Evolutionary conservation across 2,888 invertebrate genomes (phyloP), one percentile per base, ranked within the genome.

Genomic region (Masnerella sp.): DNA sequence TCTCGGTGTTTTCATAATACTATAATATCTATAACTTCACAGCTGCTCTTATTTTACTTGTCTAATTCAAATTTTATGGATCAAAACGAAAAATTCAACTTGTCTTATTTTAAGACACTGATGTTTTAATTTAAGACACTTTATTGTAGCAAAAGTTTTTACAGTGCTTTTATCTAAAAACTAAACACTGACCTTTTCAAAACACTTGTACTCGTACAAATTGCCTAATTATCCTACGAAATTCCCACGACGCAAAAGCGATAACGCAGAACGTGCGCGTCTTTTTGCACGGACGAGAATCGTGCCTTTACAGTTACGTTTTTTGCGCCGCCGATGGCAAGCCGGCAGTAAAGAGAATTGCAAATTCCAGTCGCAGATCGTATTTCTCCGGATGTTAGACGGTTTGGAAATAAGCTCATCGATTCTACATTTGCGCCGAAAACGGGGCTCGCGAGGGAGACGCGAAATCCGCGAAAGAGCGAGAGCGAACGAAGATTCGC

Each of bases 401-500:
- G 61, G 62, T 68, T 68, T 62, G 67, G 65, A 73, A 68, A 68
- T 68, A 56, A 73, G 45, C 73, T 68, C 68, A 69, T 74, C 59
- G 74, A 64, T 69, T 69, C 59, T 47, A 45, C 73, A 68, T 73
- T 73, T 67, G n/a, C n/a, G n/a, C n/a, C n/a, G n/a, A n/a, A n/a
- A n/a, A n/a, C n/a, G n/a, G n/a, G 72, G 42, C n/a, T 22, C 25
- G 58, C 11, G 58, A 12, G 18, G 17, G 36, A 28, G 20, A 42
- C 36, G 47, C 54, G 30, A 61, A 62, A 70, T 54, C 20, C 20
- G 34, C 14, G 45, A 28, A 34, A 30, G 14, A 18, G 14, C 18
- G 11, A 1, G 49, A 25, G 73, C 49, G 56, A 68, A 64, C 59
- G 25, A 64, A 49, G 34, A 68, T 68, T 73, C 62, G 45, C 30